Evolutionary conservation across 2,888 invertebrate species (phyloP).

Genomic region (Andrena minutula): DNA sequence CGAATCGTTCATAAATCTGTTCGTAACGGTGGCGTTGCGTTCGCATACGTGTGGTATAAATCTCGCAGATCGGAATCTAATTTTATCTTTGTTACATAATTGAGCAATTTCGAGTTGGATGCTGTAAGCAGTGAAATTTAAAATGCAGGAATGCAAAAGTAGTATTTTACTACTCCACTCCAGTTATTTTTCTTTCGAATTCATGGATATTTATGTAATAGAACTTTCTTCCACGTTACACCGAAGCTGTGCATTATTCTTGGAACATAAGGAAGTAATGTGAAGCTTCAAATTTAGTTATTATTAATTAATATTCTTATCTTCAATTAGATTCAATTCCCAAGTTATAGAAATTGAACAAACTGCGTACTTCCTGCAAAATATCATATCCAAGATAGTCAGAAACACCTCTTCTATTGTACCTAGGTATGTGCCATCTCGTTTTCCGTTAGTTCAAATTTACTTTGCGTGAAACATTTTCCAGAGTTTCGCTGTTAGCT

Average conservation of each 20-base stretch:
- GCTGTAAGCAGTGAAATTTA: not conserved
- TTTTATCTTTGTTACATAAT: not conserved
- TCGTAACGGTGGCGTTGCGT: conserved; percentile 10
- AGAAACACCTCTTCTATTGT: not conserved
- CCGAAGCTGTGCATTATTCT: not conserved
- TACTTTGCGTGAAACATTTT: not conserved
- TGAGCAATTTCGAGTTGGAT: not conserved
- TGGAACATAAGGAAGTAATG: not conserved
- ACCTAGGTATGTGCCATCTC: not conserved
- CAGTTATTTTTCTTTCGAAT: not conserved
- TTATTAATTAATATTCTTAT: too few relatives aligned
- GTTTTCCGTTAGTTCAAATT: not conserved
- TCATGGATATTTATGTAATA: not conserved
- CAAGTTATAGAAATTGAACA: too few relatives aligned
- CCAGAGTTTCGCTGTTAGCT: not conserved
- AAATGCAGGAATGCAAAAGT: not conserved
- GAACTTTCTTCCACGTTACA: not conserved
- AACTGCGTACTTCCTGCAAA: not conserved
- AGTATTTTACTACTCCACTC: too few relatives aligned
- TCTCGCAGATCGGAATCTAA: not conserved
- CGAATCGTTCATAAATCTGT: conserved; percentile 38
- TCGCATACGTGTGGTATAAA: conserved; percentile 13
- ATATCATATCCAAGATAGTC: not conserved
- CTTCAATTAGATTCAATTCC: too few relatives aligned
- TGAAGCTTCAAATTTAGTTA: too few relatives aligned